Conservation (phyloP, 2,797 vertebrate species). For the Myotis vivesi region DNA sequence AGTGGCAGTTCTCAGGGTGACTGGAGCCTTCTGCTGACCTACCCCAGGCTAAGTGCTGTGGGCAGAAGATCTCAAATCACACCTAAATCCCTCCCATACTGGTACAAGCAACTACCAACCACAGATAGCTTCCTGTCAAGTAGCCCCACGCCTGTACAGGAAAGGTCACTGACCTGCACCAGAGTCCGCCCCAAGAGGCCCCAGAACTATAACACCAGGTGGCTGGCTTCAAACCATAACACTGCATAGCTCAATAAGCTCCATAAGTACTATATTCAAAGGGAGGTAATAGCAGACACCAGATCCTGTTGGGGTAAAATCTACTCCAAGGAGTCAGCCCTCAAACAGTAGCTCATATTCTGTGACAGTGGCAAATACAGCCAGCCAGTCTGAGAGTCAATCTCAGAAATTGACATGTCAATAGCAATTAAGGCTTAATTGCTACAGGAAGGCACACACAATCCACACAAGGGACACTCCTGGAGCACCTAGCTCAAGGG, state of each 20-base stretch:
- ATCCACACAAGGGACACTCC: background rate
- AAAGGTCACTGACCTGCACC: background rate
- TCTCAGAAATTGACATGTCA: background rate
- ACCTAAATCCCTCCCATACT: background rate
- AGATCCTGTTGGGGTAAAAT: background rate
- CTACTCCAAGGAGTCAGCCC: background rate
- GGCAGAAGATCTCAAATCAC: background rate
- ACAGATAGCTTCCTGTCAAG: background rate
- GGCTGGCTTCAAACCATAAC: background rate
- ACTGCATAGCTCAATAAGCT: background rate
- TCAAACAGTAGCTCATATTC: background rate
- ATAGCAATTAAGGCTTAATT: background rate
- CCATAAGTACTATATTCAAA: background rate
- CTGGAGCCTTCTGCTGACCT: background rate
- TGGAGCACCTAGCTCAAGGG: background rate
- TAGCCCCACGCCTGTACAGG: background rate
- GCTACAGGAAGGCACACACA: background rate
- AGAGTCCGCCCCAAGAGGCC: background rate
- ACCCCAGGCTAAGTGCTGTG: background rate
- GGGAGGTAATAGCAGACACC: background rate
- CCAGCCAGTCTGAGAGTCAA: background rate
- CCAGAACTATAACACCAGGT: background rate
- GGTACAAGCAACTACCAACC: background rate
- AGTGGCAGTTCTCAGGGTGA: background rate
- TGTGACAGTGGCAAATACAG: background rate